Evolutionary conservation across 2,888 invertebrate species (phyloP), one percentile per base, ranked within the genome.

Genomic region (Polymixis lichenea): DNA sequence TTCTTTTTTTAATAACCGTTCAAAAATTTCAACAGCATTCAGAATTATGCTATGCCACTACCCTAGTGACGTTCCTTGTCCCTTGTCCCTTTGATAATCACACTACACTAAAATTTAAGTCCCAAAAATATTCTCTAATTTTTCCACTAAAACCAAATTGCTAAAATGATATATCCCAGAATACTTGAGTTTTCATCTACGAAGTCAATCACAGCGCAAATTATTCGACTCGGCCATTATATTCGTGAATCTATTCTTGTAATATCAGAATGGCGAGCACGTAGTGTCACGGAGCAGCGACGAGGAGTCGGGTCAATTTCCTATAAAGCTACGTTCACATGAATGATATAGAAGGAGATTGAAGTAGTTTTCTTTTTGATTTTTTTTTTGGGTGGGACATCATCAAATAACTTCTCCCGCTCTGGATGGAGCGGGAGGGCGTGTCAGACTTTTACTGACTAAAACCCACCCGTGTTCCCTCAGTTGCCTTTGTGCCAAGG

Each of bases 301-400:
- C 80, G 72, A 87, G 88, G 86, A 91, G 89, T 86, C 87, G 89
- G 93, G 91, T 94, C 94, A 93, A 94, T 94, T 94, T 94, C 94
- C 93, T 92, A 89, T 90, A 82, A 86, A 79, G 83, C 71, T 74
- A 74, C 43, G 78, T 84, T 71, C 81, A 84, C 80, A 88, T 77
- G 71, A 68, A 71, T 79, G 8, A 19, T 56, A 32, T 25, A 38
- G 32, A 28, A 58, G 38, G 1, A 51, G 17, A 55, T 6, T 60
- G 43, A 0, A 49, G 32, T 65, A 28, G 32, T 69, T 69, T 46
- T n/a, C n/a, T n/a, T n/a, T n/a, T n/a, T n/a, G n/a, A n/a, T n/a
- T n/a, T n/a, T n/a, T n/a, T n/a, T n/a, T n/a, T n/a, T n/a, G n/a
- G n/a, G n/a, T n/a, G n/a, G n/a, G n/a, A n/a, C n/a, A n/a, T n/a